A percentile compares a stretch with the other conserved stretches of the same genome.
phyloP scores from a whole-genome alignment of 2,797 vertebrate species.

The Trichosurus vulpecula region DNA sequence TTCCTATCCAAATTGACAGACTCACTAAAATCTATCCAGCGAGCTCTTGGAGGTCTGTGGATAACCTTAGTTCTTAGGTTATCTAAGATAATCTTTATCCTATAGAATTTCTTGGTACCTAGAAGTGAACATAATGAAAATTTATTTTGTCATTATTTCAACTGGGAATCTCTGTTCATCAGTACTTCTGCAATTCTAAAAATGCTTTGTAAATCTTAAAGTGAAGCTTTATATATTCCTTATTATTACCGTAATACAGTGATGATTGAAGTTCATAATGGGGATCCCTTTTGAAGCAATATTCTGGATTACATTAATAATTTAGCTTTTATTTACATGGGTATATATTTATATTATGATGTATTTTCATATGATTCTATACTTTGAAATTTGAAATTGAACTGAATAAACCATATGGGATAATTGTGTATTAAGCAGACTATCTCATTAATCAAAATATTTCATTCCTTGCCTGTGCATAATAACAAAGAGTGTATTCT shows the following conservation, averaged over 20 bases:
- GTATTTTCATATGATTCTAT: background rate
- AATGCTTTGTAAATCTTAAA: background rate
- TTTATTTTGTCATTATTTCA: background rate
- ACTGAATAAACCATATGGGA: background rate
- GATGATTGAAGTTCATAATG: background rate
- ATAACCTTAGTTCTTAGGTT: background rate
- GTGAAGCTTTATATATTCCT: background rate
- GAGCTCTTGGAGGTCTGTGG: background rate
- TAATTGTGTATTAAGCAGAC: background rate
- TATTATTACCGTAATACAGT: background rate
- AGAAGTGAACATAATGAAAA: background rate
- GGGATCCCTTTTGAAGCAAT: background rate
- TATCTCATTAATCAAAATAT: background rate
- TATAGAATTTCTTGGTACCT: background rate
- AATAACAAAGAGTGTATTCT: background rate
- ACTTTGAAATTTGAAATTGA: background rate
- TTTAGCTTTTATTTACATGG: background rate
- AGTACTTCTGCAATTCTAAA: background rate
- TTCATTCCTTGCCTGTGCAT: background rate
- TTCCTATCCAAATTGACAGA: background rate
- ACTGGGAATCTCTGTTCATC: background rate
- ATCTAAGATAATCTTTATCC: background rate
- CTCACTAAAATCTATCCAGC: background rate
- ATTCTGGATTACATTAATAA: background rate
- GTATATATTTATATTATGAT: background rate